Evolutionary conservation across 1,140 invertebrate genomes (phyloP), one percentile per base, ranked within the genome.

Genomic region (Chlorops oryzae): DNA sequence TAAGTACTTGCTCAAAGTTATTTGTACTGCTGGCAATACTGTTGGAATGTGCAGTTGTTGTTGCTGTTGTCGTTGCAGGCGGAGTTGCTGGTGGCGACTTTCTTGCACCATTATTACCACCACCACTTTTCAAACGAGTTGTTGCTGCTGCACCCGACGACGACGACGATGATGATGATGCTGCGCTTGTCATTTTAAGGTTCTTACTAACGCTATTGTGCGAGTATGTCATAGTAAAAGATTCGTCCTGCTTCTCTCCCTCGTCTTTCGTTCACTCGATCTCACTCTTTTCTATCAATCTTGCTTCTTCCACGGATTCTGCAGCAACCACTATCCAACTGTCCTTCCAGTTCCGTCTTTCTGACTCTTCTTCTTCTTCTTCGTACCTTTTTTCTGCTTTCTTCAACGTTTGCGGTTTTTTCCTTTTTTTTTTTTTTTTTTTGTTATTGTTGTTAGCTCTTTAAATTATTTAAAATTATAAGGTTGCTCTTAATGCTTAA

Each of bases 21-120:
- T 70, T 70, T 65, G 66, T 70, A 70, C 66, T 70, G 66, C 66
- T 69, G 62, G 66, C 66, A 70, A 70, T 69, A 70, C 66, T 70
- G 66, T 69, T 69, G 66, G 66, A 70, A 70, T 70, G 66, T 70
- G 63, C 61, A 66, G 55, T 69, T 65, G 60, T 59, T 60, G 58
- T 51, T 46, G 63, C 45, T 52, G 57, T 53, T 57, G 55, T 39
- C 55, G 59, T 18, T 39, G 48, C 18, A 13, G 51, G 37, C 48
- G 51, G 21, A 23, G 55, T 45, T 25, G 44, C 52, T 56, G 55
- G 51, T 65, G 57, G 40, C 49, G 64, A 52, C 48, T 55, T 27
- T 38, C 23, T 41, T 22, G 35, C 24, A 17, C 24, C 24, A 17
- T 55, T 51, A 42, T 40, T 47, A n/a, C 43, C 42, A 37, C 20